Evolutionary conservation across 1,140 invertebrate genomes (phyloP).

Genomic region (Leptinotarsa undecemlineata): DNA sequence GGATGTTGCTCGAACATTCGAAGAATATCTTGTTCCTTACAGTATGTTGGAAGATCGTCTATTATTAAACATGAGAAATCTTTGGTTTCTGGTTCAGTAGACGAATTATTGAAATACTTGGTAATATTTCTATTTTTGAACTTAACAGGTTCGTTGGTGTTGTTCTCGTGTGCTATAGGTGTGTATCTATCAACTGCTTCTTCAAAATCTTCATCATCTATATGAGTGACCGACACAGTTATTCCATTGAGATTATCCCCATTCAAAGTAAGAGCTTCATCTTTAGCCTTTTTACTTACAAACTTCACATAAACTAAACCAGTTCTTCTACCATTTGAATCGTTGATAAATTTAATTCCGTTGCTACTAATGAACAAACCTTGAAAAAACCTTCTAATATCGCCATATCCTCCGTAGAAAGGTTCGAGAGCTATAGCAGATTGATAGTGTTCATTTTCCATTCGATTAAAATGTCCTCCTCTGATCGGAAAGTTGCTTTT

Average conservation of each 20-base stretch:
- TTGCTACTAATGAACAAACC: slow-evolving; percentile 77
- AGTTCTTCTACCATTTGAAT: slow-evolving; percentile 74
- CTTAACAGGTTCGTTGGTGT: slow-evolving; percentile 26
- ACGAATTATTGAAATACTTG: slow-evolving; percentile 54
- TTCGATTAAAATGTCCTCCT: slow-evolving; percentile 8
- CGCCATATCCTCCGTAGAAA: slow-evolving; percentile 67
- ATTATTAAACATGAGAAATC: slow-evolving; percentile 65
- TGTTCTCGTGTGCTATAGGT: slow-evolving; percentile 49
- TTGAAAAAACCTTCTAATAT: slow-evolving; percentile 80
- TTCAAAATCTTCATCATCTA: slow-evolving; percentile 69
- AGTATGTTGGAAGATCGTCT: slow-evolving; percentile 72
- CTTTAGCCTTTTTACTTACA: slow-evolving; percentile 66
- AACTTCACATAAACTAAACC: slow-evolving; percentile 83
- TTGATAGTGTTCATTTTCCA: slow-evolving; percentile 44
- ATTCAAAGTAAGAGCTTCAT: slow-evolving; percentile 68
- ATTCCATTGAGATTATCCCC: slow-evolving; percentile 65
- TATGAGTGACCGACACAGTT: slow-evolving; percentile 62
- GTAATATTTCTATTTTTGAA: slow-evolving; percentile 37
- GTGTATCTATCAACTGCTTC: slow-evolving; percentile 66
- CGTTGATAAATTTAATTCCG: slow-evolving; percentile 84
- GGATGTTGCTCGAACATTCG: slow-evolving; percentile 75
- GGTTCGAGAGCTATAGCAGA: slow-evolving; percentile 68
- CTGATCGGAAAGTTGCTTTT: not conserved
- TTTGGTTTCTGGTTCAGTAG: slow-evolving; percentile 39
- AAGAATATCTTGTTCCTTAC: slow-evolving; percentile 76